phyloP scores from a whole-genome alignment of 2,797 vertebrate species.

The Fundulus diaphanus region DNA sequence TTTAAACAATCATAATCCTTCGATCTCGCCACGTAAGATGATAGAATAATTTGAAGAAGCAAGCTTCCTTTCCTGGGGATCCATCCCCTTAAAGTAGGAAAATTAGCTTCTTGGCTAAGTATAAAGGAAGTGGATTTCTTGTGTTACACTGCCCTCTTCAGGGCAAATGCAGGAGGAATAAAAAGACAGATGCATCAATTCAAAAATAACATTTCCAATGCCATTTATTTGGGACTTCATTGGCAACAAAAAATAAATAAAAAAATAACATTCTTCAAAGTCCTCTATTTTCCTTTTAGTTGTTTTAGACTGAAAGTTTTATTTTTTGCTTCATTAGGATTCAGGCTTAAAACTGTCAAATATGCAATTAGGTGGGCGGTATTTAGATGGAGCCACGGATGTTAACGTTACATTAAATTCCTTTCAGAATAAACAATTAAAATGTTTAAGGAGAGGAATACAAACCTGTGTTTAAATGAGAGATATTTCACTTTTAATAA shows the following conservation, averaged over 20 bases:
- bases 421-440: no score
- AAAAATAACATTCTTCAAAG: not conserved
- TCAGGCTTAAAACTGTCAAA: no score
- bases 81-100: no score
- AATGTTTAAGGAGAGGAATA: no score
- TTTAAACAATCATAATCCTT: not conserved
- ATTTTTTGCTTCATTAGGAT: not conserved
- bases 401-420: no score
- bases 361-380: not conserved
- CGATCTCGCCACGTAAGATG: not conserved
- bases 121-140: slow-evolving; percentile 21
- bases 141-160: slow-evolving; percentile 62
- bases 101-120: not conserved
- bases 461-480: no score
- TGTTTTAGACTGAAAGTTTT: not conserved
- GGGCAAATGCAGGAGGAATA: slow-evolving; percentile 6
- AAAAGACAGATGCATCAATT: not conserved
- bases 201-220: not conserved
- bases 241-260: no score
- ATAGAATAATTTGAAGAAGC: not conserved
- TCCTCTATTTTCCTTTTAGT: not conserved
- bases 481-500: not conserved
- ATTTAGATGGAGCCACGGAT: not conserved
- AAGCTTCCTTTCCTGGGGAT: not conserved
- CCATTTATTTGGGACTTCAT: not conserved